Evolutionary conservation across 2,797 vertebrate species (phyloP), one percentile per base, ranked within the genome.

Genomic region (Amniataba percoides): DNA sequence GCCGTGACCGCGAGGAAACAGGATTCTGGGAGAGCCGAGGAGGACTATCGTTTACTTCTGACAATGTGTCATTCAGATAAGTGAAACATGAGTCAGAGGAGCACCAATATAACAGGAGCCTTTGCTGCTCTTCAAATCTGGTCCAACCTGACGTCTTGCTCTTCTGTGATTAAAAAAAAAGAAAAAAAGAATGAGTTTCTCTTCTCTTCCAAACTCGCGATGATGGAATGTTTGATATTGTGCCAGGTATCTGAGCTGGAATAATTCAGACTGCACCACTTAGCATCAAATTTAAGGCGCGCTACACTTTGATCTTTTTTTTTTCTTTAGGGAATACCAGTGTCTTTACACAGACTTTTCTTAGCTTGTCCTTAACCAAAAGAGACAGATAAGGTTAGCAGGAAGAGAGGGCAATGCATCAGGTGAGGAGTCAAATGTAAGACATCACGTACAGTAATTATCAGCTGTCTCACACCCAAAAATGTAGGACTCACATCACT

Each of bases 61-160:
- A 89, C 66, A 74, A 86, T 82, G 78, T 90, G 80, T 89, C 87
- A 89, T 74, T 90, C 80, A 87, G 77, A 87, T 69, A 53, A 55
- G 65, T 88, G 82, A 83, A 88, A 81, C 81, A 27, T 82, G 85
- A 93, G 83, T 86, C 90, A 89, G 65, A 31, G 14, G 57, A 15
- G 43, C 21, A 49, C 69, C 57, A 25, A 68, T 18, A 31, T 3
- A 3, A 36, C 55, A 25, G 67, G 42, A 77, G 78, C 27, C 27
- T 53, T 45, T 19, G 23, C 42, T 52, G 0, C 59, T 68, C 43
- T 57, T 77, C 51, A 71, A 76, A 75, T 70, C 69, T 72, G 74
- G 16, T 16, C 75, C 19, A 16, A 43, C 27, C 27, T 31, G 27
- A 31, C 36, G 14, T 73, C 73, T 52, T 64, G 53, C 46, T 48